Percentiles rank a stretch among this genome's conserved stretches.
These are phyloP conservation scores for Drosophila emarginata DNA, from an alignment of 2,888 invertebrate genomes.

Conservation along the genomic window DNA sequence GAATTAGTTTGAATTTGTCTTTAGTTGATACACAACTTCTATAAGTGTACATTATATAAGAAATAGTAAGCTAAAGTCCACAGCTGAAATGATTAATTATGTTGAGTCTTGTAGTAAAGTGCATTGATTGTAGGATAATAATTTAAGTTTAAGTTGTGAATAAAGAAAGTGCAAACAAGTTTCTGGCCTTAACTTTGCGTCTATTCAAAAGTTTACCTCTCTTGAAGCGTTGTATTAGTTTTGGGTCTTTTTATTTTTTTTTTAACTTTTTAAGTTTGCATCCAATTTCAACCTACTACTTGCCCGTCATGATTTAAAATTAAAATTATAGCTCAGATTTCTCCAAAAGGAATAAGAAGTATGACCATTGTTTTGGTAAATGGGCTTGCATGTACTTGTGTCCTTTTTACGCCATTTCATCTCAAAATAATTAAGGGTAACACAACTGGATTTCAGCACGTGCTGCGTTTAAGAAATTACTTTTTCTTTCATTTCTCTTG, in stretches of 20 bases:
- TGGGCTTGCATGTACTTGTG: constrained; percentile 32
- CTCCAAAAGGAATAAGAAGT: neutral
- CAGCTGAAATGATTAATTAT: neutral
- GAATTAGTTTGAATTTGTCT: too few species aligned
- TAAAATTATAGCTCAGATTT: constrained; percentile 8
- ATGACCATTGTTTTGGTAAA: neutral
- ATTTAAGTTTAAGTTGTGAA: neutral
- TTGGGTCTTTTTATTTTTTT: neutral
- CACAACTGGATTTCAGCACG: constrained; percentile 67
- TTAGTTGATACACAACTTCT: neutral
- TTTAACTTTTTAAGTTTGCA: neutral
- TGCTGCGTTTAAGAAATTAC: constrained; percentile 70
- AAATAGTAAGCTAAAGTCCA: neutral
- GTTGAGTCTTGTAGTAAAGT: neutral
- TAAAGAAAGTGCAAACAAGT: neutral
- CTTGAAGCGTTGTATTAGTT: neutral
- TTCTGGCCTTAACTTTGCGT: neutral
- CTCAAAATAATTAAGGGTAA: constrained; percentile 64
- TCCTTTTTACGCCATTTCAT: constrained; percentile 51
- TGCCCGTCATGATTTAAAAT: constrained; percentile 1
- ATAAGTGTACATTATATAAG: neutral
- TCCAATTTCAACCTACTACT: neutral
- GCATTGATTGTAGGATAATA: neutral
- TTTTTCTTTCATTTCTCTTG: constrained; percentile 36
- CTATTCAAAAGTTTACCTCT: neutral